Evolutionary conservation across 2,888 invertebrate species (phyloP).

Genomic region (Brenthis daphne): DNA sequence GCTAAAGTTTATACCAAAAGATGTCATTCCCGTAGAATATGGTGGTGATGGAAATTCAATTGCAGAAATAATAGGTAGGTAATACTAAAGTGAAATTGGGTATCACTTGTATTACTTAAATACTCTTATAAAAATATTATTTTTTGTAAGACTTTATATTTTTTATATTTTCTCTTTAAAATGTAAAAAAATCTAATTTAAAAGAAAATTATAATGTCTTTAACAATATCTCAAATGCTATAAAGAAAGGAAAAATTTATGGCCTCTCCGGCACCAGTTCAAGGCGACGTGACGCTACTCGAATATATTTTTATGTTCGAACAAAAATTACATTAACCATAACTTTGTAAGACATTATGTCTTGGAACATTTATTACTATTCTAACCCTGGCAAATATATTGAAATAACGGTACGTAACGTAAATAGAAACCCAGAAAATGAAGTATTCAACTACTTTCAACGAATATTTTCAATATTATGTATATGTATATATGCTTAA

Average conservation of each 20-base stretch:
- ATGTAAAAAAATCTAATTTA: neutral
- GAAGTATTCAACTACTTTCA: too few relatives aligned
- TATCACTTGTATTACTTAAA: too few relatives aligned
- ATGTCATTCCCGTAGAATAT: constrained; percentile 84
- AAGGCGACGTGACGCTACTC: constrained; percentile 16
- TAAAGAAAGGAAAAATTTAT: constrained; percentile 13
- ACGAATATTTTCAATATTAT: too few relatives aligned
- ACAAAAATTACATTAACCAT: constrained; percentile 10
- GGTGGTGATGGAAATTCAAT: constrained; percentile 83
- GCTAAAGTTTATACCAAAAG: constrained; percentile 79
- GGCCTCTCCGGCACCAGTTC: constrained; percentile 12
- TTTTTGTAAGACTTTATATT: constrained; percentile 23
- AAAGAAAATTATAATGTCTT: constrained; percentile 5
- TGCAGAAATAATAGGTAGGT: constrained; percentile 72
- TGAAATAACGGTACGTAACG: neutral
- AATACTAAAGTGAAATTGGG: too few relatives aligned
- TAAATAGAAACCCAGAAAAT: too few relatives aligned
- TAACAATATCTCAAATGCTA: constrained; percentile 11
- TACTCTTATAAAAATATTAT: too few relatives aligned
- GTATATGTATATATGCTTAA: too few relatives aligned
- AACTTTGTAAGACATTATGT: constrained; percentile 14
- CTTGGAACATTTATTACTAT: constrained; percentile 1
- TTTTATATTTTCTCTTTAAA: neutral
- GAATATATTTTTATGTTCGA: constrained; percentile 15
- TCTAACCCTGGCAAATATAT: neutral